Conservation (phyloP, 2,797 vertebrate genomes). For the Champsocephalus gunnari region DNA sequence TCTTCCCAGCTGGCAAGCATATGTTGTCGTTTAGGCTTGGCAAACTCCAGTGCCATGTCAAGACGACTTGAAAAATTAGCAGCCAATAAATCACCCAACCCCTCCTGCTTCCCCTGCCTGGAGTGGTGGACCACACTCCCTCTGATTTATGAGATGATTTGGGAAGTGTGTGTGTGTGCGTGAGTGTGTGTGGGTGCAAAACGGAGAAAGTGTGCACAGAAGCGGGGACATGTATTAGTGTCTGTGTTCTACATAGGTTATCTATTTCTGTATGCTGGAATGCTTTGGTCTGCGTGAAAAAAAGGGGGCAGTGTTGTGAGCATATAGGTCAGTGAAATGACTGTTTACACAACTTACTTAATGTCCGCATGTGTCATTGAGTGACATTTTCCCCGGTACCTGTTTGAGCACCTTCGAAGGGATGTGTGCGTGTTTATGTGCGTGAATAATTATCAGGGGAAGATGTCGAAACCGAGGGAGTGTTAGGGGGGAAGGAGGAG, state of each 20-base stretch:
- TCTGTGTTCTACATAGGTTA: slow-evolving; percentile 74
- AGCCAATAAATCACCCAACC: slow-evolving; percentile 84
- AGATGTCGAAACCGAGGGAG: slow-evolving; percentile 64
- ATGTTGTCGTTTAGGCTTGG: slow-evolving; percentile 85
- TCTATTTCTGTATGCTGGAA: slow-evolving; percentile 67
- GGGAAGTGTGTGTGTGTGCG: slow-evolving; percentile 62
- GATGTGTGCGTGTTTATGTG: slow-evolving; percentile 28
- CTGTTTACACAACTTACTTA: slow-evolving; percentile 21
- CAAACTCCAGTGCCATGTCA: slow-evolving; percentile 81
- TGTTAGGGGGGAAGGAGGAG: slow-evolving; percentile 32
- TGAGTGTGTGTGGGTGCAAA: slow-evolving; percentile 46
- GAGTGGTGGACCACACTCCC: slow-evolving; percentile 82
- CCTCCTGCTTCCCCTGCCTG: slow-evolving; percentile 77
- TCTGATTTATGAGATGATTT: slow-evolving; percentile 85
- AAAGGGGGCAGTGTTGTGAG: slow-evolving; percentile 28
- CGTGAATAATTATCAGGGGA: slow-evolving; percentile 62
- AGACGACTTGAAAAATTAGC: slow-evolving; percentile 86
- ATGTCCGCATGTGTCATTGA: slow-evolving; percentile 17
- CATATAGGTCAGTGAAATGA: slow-evolving; percentile 39
- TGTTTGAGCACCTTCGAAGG: slow-evolving; percentile 6
- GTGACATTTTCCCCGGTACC: slow-evolving; percentile 4
- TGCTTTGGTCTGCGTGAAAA: slow-evolving; percentile 53
- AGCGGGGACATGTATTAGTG: slow-evolving; percentile 62
- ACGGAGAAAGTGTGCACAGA: slow-evolving; percentile 61
- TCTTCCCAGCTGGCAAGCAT: slow-evolving; percentile 82